phyloP scores from a whole-genome alignment of 2,113 vertebrate species.

The Holacanthus passer region DNA sequence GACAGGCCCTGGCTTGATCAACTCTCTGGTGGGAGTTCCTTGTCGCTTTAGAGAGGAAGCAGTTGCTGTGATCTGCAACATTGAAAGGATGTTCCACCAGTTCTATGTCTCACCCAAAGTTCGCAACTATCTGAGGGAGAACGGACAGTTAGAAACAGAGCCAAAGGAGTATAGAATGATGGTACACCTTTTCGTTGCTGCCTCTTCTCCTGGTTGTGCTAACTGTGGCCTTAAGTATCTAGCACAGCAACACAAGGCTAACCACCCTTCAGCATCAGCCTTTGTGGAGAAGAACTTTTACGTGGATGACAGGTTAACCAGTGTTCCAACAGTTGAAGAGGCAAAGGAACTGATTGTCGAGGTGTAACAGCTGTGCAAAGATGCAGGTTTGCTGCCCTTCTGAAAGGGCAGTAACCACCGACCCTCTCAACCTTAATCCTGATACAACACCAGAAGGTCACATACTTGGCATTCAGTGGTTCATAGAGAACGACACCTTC shows the following conservation, averaged over 20 bases:
- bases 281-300: constrained; percentile 6
- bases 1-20: constrained; percentile 20
- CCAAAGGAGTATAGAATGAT: neutral
- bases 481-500: no score
- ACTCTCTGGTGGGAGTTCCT: constrained; percentile 2
- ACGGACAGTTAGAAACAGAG: neutral
- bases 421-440: no score
- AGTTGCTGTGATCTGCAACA: neutral
- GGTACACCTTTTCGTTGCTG: neutral
- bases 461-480: no score
- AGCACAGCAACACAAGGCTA: neutral
- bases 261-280: neutral
- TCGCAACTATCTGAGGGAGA: neutral
- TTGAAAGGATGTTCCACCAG: neutral
- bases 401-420: no score
- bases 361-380: no score
- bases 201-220: neutral
- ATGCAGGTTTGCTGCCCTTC: no score
- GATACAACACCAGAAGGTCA: no score
- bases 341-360: no score
- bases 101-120: neutral
- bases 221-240: constrained; percentile 6
- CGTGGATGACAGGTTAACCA: neutral
- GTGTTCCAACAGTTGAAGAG: no score
- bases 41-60: constrained; percentile 15